Evolutionary conservation across 2,888 invertebrate genomes (phyloP), one percentile per base, ranked within the genome.

Genomic region (Labia minor): DNA sequence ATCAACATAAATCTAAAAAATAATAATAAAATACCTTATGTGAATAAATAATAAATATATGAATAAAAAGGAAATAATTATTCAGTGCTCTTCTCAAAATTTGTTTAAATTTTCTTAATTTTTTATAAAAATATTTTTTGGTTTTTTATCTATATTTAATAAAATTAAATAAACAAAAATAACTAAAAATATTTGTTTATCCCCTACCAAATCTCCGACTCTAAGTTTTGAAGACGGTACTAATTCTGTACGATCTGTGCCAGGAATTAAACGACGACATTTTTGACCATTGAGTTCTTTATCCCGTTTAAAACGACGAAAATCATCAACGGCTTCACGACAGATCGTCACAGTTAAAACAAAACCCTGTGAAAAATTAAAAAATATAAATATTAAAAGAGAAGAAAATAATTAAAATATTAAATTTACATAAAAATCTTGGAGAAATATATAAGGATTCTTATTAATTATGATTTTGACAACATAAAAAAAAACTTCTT

Each of bases 311-410:
- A 89, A 90, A 72, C 99, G 83, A 72, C 96, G 84, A 74, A 95
- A 87, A 79, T 99, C 99, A 80, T 99, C 99, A 21, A 97, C 85
- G 0, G 95, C 96, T 79, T 99, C 99, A 65, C 99, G 87, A 75
- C 92, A 91, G 77, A 99, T 85, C 14, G 99, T 99, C 10, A 99
- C 95, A 71, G 90, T 85, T 67, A 99, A 81, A 21, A 99, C 99
- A 80, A 99, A 99, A 73, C 94, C 89, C 83, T 85, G 74, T 21
- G 77, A 74, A 66, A 69, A 49, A 16, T 10, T 3, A 16, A 49
- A 66, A 67, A 70, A 67, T 65, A 67, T 33, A 64, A 61, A 66
- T 64, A 62, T 26, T 62, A 21, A 67, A 19, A 69, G 19, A 14
- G n/a, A 26, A 21, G 62, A 63, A 62, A 65, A 49, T 20, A 18